Evolutionary conservation across 30 jellyfish, hydroid and myxozoan species (phyloP).

Genomic region (Aurelia coerulea): DNA sequence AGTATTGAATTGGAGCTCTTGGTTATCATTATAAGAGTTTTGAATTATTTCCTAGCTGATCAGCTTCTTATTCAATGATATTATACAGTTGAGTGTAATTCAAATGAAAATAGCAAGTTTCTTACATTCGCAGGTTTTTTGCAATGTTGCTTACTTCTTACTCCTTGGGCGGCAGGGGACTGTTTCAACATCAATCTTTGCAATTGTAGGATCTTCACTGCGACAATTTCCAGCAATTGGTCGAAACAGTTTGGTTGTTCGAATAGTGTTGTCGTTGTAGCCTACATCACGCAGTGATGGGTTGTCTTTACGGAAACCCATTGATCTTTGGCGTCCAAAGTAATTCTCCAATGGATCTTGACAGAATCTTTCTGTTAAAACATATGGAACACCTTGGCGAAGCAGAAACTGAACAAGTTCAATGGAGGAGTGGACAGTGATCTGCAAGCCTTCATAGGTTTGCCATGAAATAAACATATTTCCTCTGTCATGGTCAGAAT

Average conservation of each 20-base stretch:
- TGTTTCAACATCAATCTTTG: constrained; percentile 43
- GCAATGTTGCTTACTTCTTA: constrained; percentile 27
- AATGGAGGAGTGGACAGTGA: constrained; percentile 35
- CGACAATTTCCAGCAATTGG: constrained; percentile 68
- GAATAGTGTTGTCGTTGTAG: constrained; percentile 59
- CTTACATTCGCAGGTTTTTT: constrained; percentile 21
- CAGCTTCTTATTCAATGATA: too few species aligned
- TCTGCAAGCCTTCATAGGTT: too few species aligned
- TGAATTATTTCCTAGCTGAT: too few species aligned
- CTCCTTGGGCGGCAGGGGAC: constrained; percentile 59
- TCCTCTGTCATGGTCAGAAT: constrained; percentile 29
- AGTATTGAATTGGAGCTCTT: constrained; percentile 13
- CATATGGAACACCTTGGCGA: constrained; percentile 48
- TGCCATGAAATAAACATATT: constrained; percentile 49
- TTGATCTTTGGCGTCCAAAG: constrained; percentile 51
- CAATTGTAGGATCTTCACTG: constrained; percentile 41
- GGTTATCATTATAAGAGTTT: constrained; percentile 16
- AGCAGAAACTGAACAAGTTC: constrained; percentile 52
- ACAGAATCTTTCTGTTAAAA: constrained; percentile 60
- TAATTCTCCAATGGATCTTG: constrained; percentile 68
- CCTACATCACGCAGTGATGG: constrained; percentile 74
- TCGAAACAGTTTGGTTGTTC: constrained; percentile 63
- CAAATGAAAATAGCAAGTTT: constrained; percentile 5
- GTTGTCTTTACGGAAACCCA: constrained; percentile 61
- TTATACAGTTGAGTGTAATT: background rate